Percentiles rank a stretch among this genome's conserved stretches.
Conservation (phyloP, 2,797 vertebrate genomes). For the Sebastes steindachneri region DNA sequence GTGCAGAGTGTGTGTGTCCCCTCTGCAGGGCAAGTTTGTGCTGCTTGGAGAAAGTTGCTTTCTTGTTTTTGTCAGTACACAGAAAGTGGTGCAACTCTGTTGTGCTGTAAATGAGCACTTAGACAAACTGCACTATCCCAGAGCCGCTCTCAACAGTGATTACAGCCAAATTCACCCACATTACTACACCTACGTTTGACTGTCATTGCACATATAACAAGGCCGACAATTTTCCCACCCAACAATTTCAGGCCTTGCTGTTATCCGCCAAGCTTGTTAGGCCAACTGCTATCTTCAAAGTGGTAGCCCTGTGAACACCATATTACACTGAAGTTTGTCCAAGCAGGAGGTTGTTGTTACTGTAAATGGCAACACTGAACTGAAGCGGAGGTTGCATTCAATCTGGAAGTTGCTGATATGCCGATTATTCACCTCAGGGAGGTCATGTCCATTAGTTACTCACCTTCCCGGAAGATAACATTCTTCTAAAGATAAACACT, state of each 20-base stretch:
- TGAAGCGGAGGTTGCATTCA: not conserved
- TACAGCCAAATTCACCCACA: not conserved
- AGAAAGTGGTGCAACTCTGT: not conserved
- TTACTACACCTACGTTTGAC: not conserved
- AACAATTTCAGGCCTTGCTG: slow-evolving; percentile 25
- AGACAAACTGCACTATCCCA: not conserved
- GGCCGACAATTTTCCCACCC: not conserved
- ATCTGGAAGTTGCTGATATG: not conserved
- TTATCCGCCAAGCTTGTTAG: not conserved
- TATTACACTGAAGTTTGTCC: not conserved
- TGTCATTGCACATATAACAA: not conserved
- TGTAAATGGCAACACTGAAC: not conserved
- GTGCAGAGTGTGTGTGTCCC: not conserved
- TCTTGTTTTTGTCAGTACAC: too few relatives aligned
- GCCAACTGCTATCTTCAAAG: not conserved
- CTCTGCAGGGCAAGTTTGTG: not conserved
- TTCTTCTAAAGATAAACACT: slow-evolving; percentile 41
- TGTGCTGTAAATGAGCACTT: not conserved
- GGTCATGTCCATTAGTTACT: slow-evolving; percentile 20
- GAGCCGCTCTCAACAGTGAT: not conserved
- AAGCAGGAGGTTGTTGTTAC: not conserved
- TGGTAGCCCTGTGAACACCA: not conserved
- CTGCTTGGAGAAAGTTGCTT: not conserved
- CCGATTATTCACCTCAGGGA: not conserved
- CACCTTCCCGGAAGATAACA: slow-evolving; percentile 32